These are phyloP conservation scores for Andrena hattorfiana DNA, from an alignment of 2,888 invertebrate genomes.

Conservation along the genomic window DNA sequence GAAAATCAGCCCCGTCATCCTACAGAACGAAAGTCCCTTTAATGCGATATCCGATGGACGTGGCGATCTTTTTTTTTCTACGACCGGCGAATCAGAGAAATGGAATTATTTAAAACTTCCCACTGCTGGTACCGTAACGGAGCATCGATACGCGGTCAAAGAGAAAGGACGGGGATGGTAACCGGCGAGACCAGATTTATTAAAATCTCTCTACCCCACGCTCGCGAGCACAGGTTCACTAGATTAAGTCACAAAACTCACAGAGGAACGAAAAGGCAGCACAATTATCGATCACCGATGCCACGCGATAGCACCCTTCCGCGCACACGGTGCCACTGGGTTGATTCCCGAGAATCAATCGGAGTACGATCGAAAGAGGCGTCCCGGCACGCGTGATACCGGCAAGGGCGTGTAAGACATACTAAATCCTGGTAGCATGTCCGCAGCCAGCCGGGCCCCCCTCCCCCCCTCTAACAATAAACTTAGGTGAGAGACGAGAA, in stretches of 20 bases:
- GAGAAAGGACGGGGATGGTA: neutral
- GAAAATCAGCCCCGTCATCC: constrained; percentile 40
- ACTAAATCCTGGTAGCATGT: constrained; percentile 77
- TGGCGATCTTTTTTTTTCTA: constrained; percentile 24
- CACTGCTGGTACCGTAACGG: constrained; percentile 22
- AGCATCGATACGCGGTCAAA: constrained; percentile 9
- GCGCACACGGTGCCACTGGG: neutral
- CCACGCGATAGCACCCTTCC: neutral
- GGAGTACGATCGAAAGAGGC: constrained; percentile 30
- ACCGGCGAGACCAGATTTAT: neutral
- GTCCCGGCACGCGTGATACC: constrained; percentile 69
- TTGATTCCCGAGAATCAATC: constrained; percentile 16
- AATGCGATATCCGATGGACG: constrained; percentile 61
- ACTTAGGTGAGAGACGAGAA: constrained; percentile 74
- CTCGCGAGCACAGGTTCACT: too few relatives aligned
- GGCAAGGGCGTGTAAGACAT: constrained; percentile 73
- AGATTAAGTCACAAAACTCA: neutral
- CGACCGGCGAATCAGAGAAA: neutral
- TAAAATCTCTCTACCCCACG: neutral
- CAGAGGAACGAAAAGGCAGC: neutral
- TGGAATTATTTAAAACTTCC: constrained; percentile 47
- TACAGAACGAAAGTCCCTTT: constrained; percentile 59
- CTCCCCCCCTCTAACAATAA: constrained; percentile 79
- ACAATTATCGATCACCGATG: constrained; percentile 7
- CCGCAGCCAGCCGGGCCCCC: constrained; percentile 61